Conservation (phyloP, 2,113 vertebrate species). For the Chelonoidis abingdonii region DNA sequence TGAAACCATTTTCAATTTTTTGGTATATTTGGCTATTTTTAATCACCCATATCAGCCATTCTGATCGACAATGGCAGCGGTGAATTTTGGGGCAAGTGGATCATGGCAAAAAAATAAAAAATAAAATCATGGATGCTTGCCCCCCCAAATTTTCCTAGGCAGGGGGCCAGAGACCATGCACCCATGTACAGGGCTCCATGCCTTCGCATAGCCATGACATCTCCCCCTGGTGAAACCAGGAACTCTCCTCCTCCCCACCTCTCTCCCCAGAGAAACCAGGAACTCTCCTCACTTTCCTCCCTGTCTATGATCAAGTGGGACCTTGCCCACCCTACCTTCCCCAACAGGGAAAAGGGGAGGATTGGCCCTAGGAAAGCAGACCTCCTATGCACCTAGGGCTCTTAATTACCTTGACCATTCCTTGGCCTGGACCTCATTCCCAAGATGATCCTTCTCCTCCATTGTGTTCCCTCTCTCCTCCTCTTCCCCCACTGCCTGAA, state of each 20-base stretch:
- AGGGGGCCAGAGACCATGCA: not conserved
- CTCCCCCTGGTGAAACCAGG: not conserved
- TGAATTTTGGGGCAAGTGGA: not conserved
- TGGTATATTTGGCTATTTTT: not conserved
- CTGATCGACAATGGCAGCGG: not conserved
- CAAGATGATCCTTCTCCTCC: not conserved
- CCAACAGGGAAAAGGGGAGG: not conserved
- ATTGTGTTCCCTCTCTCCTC: no score
- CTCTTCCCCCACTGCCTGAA: not conserved
- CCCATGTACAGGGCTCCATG: no score
- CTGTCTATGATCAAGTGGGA: not conserved
- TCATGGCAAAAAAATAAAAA: not conserved
- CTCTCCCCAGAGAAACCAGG: not conserved
- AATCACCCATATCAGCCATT: not conserved
- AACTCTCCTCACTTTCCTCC: not conserved
- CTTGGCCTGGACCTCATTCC: not conserved
- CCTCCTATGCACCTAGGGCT: not conserved
- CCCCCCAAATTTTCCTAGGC: not conserved
- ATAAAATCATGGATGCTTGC: not conserved
- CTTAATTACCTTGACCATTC: not conserved
- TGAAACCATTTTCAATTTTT: not conserved
- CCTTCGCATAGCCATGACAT: not conserved
- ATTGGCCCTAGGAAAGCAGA: not conserved
- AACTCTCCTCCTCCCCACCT: not conserved
- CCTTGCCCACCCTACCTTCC: not conserved